Base-by-base conservation (phyloP, 2,888 invertebrate species). In the Slavum lentiscoides region DNA sequence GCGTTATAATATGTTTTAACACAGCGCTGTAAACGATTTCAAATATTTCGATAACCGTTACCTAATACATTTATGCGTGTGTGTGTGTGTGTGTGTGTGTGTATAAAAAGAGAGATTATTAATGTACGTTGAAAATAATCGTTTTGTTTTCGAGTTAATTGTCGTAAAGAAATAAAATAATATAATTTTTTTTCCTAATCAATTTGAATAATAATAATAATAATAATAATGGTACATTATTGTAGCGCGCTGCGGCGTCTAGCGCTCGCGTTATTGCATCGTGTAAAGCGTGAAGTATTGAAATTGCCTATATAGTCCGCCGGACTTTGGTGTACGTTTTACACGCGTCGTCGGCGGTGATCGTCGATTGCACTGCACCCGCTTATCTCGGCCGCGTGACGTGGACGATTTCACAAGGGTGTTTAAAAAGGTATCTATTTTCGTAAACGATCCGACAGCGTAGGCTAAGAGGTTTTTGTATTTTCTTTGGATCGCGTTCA, bases 401-500 rank as follows among this genome's bases (percentile, higher is more conserved):
- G 37, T 17, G 17, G 37, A 39, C 30, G 7, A 37, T 64, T 9
- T 37, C 39, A 21, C 55, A 66, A 30, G 58, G 67, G 75, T 58
- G 73, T 39, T n/a, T 68, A 49, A 68, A 76, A 76, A 68, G 67
- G 75, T 68, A 30, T 68, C 75, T 76, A 76, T 76, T 68, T 76
- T 30, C 8, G 66, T 66, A 23, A 74, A 66, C 66, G 64, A 15
- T 55, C 55, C 74, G 55, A 0, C 58, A n/a, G 58, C 59, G 58
- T 43, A 17, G 23, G 67, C 49, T 68, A 76, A 76, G 67, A 49
- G 62, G 61, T 30, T 55, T 30, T 61, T 13, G 61, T 70, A 66
- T 80, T 80, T 80, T 80, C 80, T 64, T 80, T 80, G 80, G 80
- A 80, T 43, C 3, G 70, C 39, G 72, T 80, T 80, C 80, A 72